These are phyloP conservation scores for Daboia siamensis DNA, from an alignment of 2,113 vertebrate genomes.

Conservation along the genomic window DNA sequence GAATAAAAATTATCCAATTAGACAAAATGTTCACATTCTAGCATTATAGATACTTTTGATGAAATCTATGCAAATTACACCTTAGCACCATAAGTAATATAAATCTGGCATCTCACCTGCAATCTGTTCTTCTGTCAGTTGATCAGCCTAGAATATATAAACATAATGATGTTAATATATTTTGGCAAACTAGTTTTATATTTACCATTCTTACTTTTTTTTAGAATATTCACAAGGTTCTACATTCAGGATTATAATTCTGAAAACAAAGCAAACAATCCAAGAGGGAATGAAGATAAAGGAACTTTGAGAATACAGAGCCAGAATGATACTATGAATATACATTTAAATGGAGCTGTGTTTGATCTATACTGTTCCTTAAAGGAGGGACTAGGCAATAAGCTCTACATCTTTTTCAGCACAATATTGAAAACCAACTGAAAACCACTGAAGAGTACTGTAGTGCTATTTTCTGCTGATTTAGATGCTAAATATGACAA, in stretches of 20 bases:
- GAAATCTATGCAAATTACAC: neutral
- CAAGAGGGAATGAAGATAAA: neutral
- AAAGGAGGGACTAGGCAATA: neutral
- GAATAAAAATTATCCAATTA: neutral
- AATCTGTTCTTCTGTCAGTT: slow-evolving; percentile 99
- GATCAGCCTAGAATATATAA: slow-evolving; percentile 86
- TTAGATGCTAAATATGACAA: neutral
- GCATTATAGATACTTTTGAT: neutral
- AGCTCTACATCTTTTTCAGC: neutral
- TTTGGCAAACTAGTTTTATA: neutral
- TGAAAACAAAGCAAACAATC: neutral
- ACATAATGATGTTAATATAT: slow-evolving; percentile 43
- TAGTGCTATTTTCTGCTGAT: neutral
- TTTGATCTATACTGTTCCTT: neutral
- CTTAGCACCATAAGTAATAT: neutral
- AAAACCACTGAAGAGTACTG: neutral
- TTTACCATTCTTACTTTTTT: neutral
- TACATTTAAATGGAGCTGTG: neutral
- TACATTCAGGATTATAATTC: neutral
- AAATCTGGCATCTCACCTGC: slow-evolving; percentile 81
- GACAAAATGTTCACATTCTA: neutral
- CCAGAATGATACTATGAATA: neutral
- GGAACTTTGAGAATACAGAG: neutral
- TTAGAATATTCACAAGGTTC: neutral
- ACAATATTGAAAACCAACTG: neutral